Evolutionary conservation across 2,797 vertebrate genomes (phyloP), one percentile per base, ranked within the genome.

Genomic region (Pteronotus mesoamericanus): DNA sequence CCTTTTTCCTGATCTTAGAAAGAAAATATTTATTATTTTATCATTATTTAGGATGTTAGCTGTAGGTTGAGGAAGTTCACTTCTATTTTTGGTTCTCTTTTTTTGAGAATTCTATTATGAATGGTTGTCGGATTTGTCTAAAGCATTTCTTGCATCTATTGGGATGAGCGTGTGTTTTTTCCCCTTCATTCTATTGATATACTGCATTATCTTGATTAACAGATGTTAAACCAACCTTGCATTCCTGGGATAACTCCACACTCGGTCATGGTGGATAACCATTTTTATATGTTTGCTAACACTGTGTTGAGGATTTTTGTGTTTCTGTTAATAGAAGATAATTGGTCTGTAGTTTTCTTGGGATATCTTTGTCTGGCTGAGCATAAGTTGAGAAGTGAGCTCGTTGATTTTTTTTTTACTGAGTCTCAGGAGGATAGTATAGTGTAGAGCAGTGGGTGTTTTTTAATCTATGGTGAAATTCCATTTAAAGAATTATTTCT

Each of bases 401-500:
- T 37, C 74, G 4, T 14, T 91, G 61, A 68, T 80, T 82, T 74
- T 94, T 94, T 90, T 88, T 37, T 48, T 24, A 15, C 39, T 59
- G n/a, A 39, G 39, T 59, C 77, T 84, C 26, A 51, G 24, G 29
- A 24, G 4, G 15, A 79, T 64, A 14, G 61, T n/a, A 64, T 64
- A 64, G 8, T 79, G 14, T 42, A 86, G 7, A 83, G 55, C 12
- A 44, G 37, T 79, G 8, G 37, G 74, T 61, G 10, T 93, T 9
- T 96, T 29, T 59, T 12, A 4, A 18, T 72, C 5, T 69, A 9
- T 77, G 51, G 24, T 86, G 39, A 75, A 89, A 83, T 86, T 94
- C 39, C 51, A 79, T 74, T 86, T 84, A 77, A 95, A 93, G 93
- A 87, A 39, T 94, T 10, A 90, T 48, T 95, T 95, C 46, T 44